Base-by-base conservation (phyloP, 2,888 invertebrate species). In the Elysia crispata region DNA sequence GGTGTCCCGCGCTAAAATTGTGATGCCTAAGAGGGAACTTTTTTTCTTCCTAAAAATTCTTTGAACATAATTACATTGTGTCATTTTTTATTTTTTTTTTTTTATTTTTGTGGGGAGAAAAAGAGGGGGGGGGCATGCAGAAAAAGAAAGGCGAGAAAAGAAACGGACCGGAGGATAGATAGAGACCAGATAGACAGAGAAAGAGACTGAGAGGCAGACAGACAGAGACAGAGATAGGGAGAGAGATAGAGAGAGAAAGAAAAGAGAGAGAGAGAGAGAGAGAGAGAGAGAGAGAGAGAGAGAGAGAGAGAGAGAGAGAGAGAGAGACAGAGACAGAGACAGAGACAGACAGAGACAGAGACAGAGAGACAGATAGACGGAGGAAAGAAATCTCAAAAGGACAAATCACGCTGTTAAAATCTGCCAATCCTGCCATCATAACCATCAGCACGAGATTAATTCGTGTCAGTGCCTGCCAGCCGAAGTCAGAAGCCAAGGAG, bases 101-200 rank as follows among this genome's bases (percentile, higher is more conserved):
- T 25, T 25, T 3, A 54, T 25, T 25, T 25, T 25, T 8, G 18
- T 25, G 74, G 72, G 23, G 62, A 72, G 62, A 62, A 20, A 62
- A n/a, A 72, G 25, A 54, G 23, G 49, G 49, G 41, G 6, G n/a
- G n/a, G n/a, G n/a, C n/a, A n/a, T n/a, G n/a, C n/a, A n/a, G n/a
- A n/a, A n/a, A n/a, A n/a, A n/a, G 62, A 8, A 69, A 13, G 23
- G 28, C 18, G 28, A 5, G n/a, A 25, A 18, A 50, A 28, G 60
- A 70, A 62, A 70, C 60, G 23, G 25, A 60, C 49, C 70, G 72
- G 73, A 49, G n/a, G 49, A 78, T 60, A 78, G 70, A 49, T 25
- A 64, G 78, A 79, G 18, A 23, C 25, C 41, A 41, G 11, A 54
- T 54, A 54, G 54, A 54, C 13, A 54, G 20, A 54, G 20, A 20